Conservation (phyloP, 2,797 vertebrate species). For the Leuciscus waleckii region DNA sequence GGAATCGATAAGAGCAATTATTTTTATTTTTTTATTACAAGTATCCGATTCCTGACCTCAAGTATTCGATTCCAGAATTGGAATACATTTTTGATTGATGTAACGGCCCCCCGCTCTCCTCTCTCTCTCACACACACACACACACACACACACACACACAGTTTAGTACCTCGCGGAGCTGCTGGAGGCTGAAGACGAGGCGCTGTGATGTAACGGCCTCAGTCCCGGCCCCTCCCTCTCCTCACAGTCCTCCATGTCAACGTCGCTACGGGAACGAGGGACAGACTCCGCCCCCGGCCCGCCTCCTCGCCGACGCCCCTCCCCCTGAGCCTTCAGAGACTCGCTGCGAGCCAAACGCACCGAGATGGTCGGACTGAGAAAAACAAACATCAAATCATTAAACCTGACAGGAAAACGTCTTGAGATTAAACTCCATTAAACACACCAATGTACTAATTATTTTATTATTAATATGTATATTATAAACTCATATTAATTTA, state of each 20-base stretch:
- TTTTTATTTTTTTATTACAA: no score
- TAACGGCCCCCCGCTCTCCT: constrained; percentile 78
- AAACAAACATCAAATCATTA: not conserved
- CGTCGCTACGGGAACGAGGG: constrained; percentile 90
- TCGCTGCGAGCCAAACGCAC: constrained; percentile 90
- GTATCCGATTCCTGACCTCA: no score
- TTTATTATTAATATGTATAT: no score
- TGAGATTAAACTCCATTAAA: not conserved
- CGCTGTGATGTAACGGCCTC: constrained; percentile 85
- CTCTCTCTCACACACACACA: constrained; percentile 31
- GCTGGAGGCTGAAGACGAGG: constrained; percentile 87
- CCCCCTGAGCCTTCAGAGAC: constrained; percentile 92
- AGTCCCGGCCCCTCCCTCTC: constrained; percentile 81
- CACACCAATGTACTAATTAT: no score
- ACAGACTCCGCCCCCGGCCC: constrained; percentile 82
- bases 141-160: no score
- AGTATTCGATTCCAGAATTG: constrained; percentile 45
- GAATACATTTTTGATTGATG: constrained; percentile 70
- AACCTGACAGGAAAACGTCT: not conserved
- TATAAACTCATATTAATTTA: no score
- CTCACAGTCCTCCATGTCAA: constrained; percentile 92
- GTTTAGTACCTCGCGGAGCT: constrained; percentile 82
- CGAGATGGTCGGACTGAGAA: constrained; percentile 73
- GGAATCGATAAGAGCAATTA: no score
- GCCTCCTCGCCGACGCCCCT: constrained; percentile 83